These are phyloP conservation scores for Teleiodes luculella DNA, from an alignment of 2,888 invertebrate genomes.

Conservation along the genomic window DNA sequence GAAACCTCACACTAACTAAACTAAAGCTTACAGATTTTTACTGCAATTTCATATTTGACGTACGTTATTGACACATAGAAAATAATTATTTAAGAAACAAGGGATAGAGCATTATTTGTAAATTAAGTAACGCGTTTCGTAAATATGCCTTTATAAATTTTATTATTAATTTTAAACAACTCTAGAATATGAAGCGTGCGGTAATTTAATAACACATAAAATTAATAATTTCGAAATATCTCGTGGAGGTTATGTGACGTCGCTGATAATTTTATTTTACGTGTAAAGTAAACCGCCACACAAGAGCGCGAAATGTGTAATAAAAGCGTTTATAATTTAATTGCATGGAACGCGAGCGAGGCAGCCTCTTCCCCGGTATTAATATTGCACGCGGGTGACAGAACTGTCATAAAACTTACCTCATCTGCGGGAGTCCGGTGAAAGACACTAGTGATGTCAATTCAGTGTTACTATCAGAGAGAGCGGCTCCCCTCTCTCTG, in stretches of 20 bases:
- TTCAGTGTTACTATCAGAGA: too few relatives aligned
- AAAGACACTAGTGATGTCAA: conserved; percentile 24
- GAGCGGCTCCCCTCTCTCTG: too few relatives aligned
- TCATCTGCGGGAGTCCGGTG: conserved; percentile 34
- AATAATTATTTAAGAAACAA: too few relatives aligned
- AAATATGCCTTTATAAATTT: not conserved
- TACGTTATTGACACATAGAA: too few relatives aligned
- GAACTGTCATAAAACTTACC: conserved; percentile 19
- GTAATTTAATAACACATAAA: not conserved
- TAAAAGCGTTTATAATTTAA: conserved; percentile 10
- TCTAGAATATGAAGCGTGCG: not conserved
- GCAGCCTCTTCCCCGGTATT: conserved; percentile 4
- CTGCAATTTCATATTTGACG: too few relatives aligned
- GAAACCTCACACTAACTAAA: too few relatives aligned
- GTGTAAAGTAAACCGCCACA: not conserved
- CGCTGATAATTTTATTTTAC: conserved; percentile 4
- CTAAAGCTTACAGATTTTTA: too few relatives aligned
- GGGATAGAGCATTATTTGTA: too few relatives aligned
- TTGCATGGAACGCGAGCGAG: conserved; percentile 2
- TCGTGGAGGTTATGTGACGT: not conserved
- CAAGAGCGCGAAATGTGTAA: conserved; percentile 4
- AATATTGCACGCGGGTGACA: conserved; percentile 11
- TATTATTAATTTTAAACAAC: not conserved
- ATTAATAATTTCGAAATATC: not conserved
- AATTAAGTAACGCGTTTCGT: too few relatives aligned